Evolutionary conservation across 2,797 vertebrate genomes (phyloP).

Genomic region (Arrhamphus sclerolepis): DNA sequence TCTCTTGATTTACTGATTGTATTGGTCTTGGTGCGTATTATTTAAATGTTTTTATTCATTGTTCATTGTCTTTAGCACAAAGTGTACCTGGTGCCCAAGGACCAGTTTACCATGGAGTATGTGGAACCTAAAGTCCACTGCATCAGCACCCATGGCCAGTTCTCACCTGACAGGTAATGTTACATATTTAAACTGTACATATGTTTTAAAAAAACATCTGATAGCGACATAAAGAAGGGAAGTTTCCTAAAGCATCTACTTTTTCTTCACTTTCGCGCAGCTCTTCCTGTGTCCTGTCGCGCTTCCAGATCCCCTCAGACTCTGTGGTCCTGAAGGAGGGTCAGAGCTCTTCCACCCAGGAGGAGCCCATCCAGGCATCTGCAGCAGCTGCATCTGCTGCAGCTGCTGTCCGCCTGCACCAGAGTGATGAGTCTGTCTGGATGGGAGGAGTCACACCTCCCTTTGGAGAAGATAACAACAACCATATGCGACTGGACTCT

Average conservation of each 20-base stretch:
- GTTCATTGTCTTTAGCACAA: conserved; percentile 80
- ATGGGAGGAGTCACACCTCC: conserved; percentile 68
- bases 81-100: conserved; percentile 83
- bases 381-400: conserved; percentile 57
- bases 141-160: conserved; percentile 86
- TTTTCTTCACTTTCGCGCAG: conserved; percentile 72
- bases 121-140: conserved; percentile 87
- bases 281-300: conserved; percentile 88
- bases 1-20: too few relatives aligned
- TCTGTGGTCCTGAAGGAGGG: conserved; percentile 87
- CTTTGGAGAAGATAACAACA: conserved; percentile 71
- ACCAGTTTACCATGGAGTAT: conserved; percentile 86
- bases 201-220: too few relatives aligned
- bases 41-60: too few relatives aligned
- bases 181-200: too few relatives aligned
- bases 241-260: too few relatives aligned
- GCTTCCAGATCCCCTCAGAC: conserved; percentile 90
- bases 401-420: conserved; percentile 48
- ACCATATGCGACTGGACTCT: conserved; percentile 79
- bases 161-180: conserved; percentile 86
- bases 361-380: conserved; percentile 72
- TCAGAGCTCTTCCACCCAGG: conserved; percentile 80
- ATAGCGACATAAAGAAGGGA: neutral
- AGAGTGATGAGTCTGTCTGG: conserved; percentile 41
- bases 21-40: too few relatives aligned